Evolutionary conservation across 2,797 vertebrate genomes (phyloP).

Genomic region (Synanceia verrucosa): DNA sequence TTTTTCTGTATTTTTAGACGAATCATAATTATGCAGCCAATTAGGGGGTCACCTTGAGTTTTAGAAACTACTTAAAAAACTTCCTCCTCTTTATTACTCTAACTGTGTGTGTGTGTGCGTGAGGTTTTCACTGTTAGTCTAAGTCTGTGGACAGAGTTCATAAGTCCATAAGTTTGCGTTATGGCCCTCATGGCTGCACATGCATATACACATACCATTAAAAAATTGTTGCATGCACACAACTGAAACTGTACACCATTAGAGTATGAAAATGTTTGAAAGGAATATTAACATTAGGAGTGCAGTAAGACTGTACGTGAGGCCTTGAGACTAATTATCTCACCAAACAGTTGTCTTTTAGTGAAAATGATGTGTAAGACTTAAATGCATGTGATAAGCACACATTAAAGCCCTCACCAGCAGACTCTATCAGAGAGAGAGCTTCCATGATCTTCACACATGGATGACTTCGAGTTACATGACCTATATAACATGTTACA

Average conservation of each 20-base stretch:
- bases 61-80: conserved; percentile 72
- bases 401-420: conserved; percentile 51
- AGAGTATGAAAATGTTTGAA: no score
- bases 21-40: conserved; percentile 82
- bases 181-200: neutral
- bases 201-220: neutral
- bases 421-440: conserved; percentile 59
- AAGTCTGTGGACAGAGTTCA: neutral
- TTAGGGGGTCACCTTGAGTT: conserved; percentile 83
- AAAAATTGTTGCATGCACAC: neutral
- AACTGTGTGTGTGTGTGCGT: conserved; percentile 4
- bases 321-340: neutral
- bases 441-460: conserved; percentile 83
- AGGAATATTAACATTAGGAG: no score
- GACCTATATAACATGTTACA: conserved; percentile 86
- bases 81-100: conserved; percentile 51
- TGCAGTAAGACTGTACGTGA: no score
- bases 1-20: conserved; percentile 72
- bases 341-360: neutral
- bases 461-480: conserved; percentile 83
- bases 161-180: conserved; percentile 22
- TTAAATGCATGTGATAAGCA: conserved; percentile 44
- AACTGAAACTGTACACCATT: neutral
- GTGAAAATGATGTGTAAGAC: neutral
- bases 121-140: conserved; percentile 1